Conservation (phyloP, 2,113 vertebrate genomes). For the Nerophis ophidion region DNA sequence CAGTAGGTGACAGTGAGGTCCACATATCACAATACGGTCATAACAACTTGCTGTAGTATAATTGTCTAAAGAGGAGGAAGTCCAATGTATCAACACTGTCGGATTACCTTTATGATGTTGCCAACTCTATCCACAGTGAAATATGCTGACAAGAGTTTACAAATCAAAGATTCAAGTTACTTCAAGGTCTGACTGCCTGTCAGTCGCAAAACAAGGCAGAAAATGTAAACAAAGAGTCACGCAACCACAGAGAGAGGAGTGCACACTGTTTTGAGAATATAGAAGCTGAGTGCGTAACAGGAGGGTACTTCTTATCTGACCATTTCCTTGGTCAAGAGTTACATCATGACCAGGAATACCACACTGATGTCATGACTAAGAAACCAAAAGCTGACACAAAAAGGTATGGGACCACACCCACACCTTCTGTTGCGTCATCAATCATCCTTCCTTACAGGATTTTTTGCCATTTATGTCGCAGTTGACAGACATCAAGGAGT, state of each 20-base stretch:
- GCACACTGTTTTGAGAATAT: constrained; percentile 8
- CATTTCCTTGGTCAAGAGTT: constrained; percentile 18
- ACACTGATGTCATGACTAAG: neutral
- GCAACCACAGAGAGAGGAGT: constrained; percentile 4
- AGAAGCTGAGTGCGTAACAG: constrained; percentile 21
- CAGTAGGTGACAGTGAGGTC: neutral
- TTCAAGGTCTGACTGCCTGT: neutral
- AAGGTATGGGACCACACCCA: neutral
- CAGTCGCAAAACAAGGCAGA: constrained; percentile 17
- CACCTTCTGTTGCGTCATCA: too few relatives aligned
- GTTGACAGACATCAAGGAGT: too few relatives aligned
- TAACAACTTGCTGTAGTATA: constrained; percentile 10
- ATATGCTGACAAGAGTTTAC: constrained; percentile 1
- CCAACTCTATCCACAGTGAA: constrained; percentile 9
- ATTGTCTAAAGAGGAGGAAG: constrained; percentile 6
- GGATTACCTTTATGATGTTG: neutral
- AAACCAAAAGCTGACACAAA: neutral
- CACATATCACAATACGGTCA: neutral
- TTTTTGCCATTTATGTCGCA: too few relatives aligned
- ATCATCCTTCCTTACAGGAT: too few relatives aligned
- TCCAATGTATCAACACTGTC: neutral
- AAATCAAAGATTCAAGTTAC: neutral
- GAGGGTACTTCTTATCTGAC: constrained; percentile 12
- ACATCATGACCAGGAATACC: constrained; percentile 17
- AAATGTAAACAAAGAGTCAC: constrained; percentile 5